phyloP scores from a whole-genome alignment of 2,888 invertebrate species.

The Lypha dubia region DNA sequence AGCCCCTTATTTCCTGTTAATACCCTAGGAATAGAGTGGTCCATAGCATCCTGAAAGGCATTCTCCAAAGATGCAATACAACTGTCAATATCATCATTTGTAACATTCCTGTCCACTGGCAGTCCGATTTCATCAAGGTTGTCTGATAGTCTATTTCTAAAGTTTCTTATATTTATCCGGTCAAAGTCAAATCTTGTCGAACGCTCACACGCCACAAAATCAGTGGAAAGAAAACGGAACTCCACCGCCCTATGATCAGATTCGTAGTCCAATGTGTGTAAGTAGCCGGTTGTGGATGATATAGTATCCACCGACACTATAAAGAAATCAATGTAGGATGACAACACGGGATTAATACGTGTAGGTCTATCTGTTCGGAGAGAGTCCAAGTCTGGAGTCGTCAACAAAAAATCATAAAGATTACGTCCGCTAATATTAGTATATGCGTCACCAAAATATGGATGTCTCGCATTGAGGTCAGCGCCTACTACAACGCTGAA shows the following conservation, averaged over 20 bases:
- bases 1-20: too few relatives aligned
- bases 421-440: not conserved
- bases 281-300: not conserved
- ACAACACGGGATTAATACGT: not conserved
- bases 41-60: too few relatives aligned
- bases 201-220: too few relatives aligned
- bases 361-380: not conserved
- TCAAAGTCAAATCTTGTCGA: too few relatives aligned
- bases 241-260: not conserved
- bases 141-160: too few relatives aligned
- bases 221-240: not conserved
- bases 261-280: not conserved
- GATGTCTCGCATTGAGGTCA: conserved; percentile 2
- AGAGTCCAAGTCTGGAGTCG: not conserved
- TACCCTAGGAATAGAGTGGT: too few relatives aligned
- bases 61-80: too few relatives aligned
- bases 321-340: not conserved
- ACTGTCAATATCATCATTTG: too few relatives aligned
- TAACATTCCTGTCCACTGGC: too few relatives aligned
- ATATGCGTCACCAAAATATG: not conserved
- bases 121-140: too few relatives aligned
- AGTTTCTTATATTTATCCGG: too few relatives aligned
- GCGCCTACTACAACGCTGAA: not conserved
- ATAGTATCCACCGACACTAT: not conserved
- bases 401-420: too few relatives aligned